Conservation (phyloP, 2,888 invertebrate genomes). For the Plebejus melissa region DNA sequence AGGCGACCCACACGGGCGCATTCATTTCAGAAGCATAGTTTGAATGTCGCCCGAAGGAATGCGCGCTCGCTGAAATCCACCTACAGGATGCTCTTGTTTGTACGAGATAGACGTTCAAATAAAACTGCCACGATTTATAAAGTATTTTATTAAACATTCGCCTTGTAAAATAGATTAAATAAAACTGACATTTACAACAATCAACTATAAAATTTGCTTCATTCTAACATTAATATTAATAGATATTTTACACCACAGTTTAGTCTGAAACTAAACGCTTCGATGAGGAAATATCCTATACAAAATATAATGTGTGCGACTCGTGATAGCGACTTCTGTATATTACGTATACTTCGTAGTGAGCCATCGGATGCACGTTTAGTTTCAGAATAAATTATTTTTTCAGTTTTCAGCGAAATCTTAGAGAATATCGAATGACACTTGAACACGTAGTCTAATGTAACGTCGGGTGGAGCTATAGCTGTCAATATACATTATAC, state of each 20-base stretch:
- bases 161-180: slow-evolving; percentile 78
- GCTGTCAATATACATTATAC: slow-evolving; percentile 41
- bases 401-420: slow-evolving; percentile 37
- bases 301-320: background rate
- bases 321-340: background rate
- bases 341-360: background rate
- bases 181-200: slow-evolving; percentile 78
- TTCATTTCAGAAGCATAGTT: slow-evolving; percentile 51
- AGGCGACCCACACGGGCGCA: slow-evolving; percentile 32
- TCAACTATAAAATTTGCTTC: slow-evolving; percentile 76
- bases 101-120: slow-evolving; percentile 36
- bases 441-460: slow-evolving; percentile 64
- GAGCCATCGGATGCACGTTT: background rate
- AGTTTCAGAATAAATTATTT: slow-evolving; percentile 13
- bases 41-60: slow-evolving; percentile 50
- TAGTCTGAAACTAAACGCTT: background rate
- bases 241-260: slow-evolving; percentile 45
- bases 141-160: slow-evolving; percentile 78
- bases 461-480: slow-evolving; percentile 63
- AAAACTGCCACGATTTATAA: slow-evolving; percentile 60
- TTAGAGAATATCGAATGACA: slow-evolving; percentile 48
- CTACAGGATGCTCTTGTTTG: slow-evolving; percentile 14
- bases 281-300: slow-evolving; percentile 5
- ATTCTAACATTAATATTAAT: slow-evolving; percentile 64
- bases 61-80: slow-evolving; percentile 34